Evolutionary conservation across 2,797 vertebrate genomes (phyloP).

Genomic region (Pipistrellus nathusii): DNA sequence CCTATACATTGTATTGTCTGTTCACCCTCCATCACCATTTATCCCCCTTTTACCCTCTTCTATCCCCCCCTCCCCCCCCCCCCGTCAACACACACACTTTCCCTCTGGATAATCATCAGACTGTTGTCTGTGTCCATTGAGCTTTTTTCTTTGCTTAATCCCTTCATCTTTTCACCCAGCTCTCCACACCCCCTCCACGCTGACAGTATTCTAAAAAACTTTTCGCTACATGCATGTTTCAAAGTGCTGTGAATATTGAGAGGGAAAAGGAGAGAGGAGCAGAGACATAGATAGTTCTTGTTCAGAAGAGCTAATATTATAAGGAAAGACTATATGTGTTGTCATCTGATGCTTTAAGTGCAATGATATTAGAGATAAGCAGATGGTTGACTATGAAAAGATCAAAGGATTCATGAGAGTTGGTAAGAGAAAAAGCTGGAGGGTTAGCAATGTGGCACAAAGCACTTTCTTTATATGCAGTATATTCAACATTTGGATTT

Average conservation of each 20-base stretch:
- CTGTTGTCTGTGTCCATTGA: not conserved
- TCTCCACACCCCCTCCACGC: not conserved
- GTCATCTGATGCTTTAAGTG: not conserved
- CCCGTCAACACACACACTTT: not conserved
- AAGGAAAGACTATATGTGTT: not conserved
- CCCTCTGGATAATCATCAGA: too few relatives aligned
- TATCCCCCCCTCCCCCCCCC: accelerated
- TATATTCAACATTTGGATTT: not conserved
- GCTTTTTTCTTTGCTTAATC: not conserved
- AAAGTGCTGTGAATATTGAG: not conserved
- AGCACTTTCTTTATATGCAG: not conserved
- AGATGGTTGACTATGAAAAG: not conserved
- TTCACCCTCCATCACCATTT: not conserved
- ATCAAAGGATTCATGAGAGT: not conserved
- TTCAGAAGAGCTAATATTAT: not conserved
- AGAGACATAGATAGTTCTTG: not conserved
- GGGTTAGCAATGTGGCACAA: not conserved
- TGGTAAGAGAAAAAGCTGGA: not conserved
- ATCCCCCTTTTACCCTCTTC: not conserved
- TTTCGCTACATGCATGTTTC: not conserved
- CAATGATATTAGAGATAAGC: not conserved
- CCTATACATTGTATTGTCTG: not conserved
- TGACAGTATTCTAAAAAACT: not conserved
- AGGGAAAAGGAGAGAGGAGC: not conserved
- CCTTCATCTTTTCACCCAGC: not conserved